Percentiles rank a stretch among this genome's conserved stretches.
Conservation (phyloP, 2,113 vertebrate species). For the Gobio gobio region DNA sequence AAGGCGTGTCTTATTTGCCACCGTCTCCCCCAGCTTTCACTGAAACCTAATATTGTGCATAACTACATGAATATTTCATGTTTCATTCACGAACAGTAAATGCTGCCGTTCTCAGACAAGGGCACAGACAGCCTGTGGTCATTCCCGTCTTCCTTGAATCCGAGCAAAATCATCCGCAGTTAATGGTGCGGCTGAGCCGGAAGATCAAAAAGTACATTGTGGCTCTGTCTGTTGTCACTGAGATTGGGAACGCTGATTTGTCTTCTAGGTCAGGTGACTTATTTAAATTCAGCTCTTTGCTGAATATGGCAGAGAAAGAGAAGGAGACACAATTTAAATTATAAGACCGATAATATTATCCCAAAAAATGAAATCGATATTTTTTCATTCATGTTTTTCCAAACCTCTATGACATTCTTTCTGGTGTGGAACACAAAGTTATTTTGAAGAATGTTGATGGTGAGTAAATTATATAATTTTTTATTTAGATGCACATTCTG, state of each 20-base stretch:
- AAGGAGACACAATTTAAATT: neutral
- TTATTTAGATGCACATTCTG: neutral
- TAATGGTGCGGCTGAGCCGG: conserved; percentile 5
- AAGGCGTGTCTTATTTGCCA: conserved; percentile 14
- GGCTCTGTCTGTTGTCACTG: conserved; percentile 26
- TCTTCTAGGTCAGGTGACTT: conserved; percentile 13
- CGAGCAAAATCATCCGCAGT: conserved; percentile 17
- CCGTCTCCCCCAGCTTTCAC: conserved; percentile 2
- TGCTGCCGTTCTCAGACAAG: conserved; percentile 33
- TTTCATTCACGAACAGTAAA: conserved; percentile 39
- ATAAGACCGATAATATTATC: neutral
- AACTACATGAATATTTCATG: conserved; percentile 34
- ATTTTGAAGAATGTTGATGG: neutral
- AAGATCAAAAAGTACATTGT: conserved; percentile 37
- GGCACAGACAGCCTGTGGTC: conserved; percentile 18
- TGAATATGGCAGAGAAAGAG: neutral
- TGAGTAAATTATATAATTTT: neutral
- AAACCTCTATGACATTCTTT: neutral
- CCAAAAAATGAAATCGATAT: neutral
- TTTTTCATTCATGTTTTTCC: too few species aligned
- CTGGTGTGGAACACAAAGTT: neutral
- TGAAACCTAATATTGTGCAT: conserved; percentile 21
- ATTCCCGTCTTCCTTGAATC: conserved; percentile 30
- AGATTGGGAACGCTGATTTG: conserved; percentile 15
- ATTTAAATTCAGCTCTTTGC: neutral